Conservation (phyloP, 2,888 invertebrate species). For the Cylindroiulus punctatus region DNA sequence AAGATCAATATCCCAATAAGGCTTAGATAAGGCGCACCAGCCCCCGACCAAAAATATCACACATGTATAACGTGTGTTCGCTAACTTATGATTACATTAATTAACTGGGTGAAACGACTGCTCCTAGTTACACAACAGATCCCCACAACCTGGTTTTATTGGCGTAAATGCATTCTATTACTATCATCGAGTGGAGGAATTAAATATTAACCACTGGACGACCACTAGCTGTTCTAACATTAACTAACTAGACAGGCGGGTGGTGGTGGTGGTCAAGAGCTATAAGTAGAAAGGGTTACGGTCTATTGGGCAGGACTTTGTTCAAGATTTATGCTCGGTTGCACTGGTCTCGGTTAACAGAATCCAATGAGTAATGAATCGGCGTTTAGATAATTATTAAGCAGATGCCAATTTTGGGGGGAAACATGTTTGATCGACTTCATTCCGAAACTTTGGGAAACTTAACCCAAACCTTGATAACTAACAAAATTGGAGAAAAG, state of each 20-base stretch:
- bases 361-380: background rate
- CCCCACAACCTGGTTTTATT: too few species aligned
- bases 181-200: background rate
- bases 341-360: background rate
- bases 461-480: too few species aligned
- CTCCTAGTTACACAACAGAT: background rate
- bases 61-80: background rate
- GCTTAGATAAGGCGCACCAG: background rate
- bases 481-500: too few species aligned
- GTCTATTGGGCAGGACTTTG: too few species aligned
- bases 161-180: background rate
- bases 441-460: too few species aligned
- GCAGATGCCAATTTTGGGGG: background rate
- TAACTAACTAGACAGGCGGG: background rate
- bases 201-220: constrained; percentile 4
- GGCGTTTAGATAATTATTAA: background rate
- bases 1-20: constrained; percentile 8
- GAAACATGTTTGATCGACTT: too few species aligned
- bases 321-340: too few species aligned
- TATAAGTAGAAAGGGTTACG: background rate
- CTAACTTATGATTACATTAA: constrained; percentile 28
- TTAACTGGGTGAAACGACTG: background rate
- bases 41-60: background rate
- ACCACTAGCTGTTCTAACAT: background rate
- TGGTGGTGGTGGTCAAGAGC: background rate